Conservation (phyloP, 2,888 invertebrate species). For the Metalampra italica region DNA sequence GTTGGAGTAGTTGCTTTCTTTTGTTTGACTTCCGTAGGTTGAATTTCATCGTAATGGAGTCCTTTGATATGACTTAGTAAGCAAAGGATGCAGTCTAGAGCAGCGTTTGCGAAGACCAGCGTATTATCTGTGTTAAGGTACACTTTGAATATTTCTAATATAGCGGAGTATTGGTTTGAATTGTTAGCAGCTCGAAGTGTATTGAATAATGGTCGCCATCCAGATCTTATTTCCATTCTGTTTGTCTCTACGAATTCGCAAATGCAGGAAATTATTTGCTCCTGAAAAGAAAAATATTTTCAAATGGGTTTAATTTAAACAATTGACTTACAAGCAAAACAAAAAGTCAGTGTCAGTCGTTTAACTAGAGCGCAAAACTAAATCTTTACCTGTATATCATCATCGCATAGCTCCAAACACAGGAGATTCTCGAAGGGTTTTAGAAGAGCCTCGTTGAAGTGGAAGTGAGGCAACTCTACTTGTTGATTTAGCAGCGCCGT, state of each 20-base stretch:
- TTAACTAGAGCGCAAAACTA: too few species aligned
- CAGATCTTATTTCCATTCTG: conserved; percentile 94
- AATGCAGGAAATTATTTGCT: conserved; percentile 94
- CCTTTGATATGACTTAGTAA: conserved; percentile 87
- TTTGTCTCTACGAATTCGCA: conserved; percentile 98
- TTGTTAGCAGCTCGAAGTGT: conserved; percentile 92
- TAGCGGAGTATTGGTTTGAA: conserved; percentile 84
- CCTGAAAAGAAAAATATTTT: conserved; percentile 68
- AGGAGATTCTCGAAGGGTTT: conserved; percentile 97
- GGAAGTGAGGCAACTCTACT: conserved; percentile 94
- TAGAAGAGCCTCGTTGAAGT: conserved; percentile 95
- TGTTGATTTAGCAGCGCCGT: conserved; percentile 92
- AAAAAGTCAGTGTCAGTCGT: too few species aligned
- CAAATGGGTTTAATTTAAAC: too few species aligned
- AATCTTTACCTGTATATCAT: conserved; percentile 88
- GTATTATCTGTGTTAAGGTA: conserved; percentile 96
- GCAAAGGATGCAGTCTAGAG: conserved; percentile 95
- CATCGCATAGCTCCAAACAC: conserved; percentile 94
- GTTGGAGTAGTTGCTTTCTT: conserved; percentile 49
- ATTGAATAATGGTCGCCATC: conserved; percentile 97
- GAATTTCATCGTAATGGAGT: conserved; percentile 78
- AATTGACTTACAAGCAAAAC: too few species aligned
- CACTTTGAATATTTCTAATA: conserved; percentile 94
- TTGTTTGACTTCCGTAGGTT: conserved; percentile 62
- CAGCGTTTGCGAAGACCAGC: conserved; percentile 95